A percentile compares a stretch with the other conserved stretches of the same genome.
Conservation (phyloP, 2,888 invertebrate species). For the Leucophenga montana region DNA sequence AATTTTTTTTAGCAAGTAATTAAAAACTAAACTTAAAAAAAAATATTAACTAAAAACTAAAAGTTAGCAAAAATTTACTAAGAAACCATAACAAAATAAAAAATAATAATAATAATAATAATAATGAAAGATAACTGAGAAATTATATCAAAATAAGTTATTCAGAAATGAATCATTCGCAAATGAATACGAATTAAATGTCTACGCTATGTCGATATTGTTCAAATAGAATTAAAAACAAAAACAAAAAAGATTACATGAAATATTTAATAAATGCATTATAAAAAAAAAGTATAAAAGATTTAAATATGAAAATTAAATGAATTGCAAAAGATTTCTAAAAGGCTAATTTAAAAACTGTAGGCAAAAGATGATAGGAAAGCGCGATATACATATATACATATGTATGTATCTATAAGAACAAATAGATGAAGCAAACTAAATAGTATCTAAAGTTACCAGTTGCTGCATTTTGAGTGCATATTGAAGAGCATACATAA, state of each 20-base stretch:
- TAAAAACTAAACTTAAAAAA: conserved; percentile 11
- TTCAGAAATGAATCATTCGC: conserved; percentile 23
- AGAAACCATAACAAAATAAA: conserved; percentile 21
- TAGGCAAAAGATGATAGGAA: not conserved
- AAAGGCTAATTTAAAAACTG: conserved; percentile 18
- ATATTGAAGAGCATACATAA: not conserved
- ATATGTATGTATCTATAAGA: conserved; percentile 4
- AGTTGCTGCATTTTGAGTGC: conserved; percentile 38
- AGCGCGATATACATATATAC: not conserved
- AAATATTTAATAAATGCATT: not conserved
- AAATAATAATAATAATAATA: conserved; percentile 12
- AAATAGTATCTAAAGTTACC: conserved; percentile 19
- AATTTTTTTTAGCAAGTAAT: conserved; percentile 4
- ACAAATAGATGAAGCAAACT: conserved; percentile 4
- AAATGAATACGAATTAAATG: conserved; percentile 53
- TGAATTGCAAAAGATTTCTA: conserved; percentile 16
- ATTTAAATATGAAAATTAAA: conserved; percentile 35
- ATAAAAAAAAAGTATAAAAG: conserved; percentile 33
- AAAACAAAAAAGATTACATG: not conserved
- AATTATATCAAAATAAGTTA: conserved; percentile 35
- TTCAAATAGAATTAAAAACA: conserved; percentile 16
- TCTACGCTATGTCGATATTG: conserved; percentile 52
- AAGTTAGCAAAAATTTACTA: conserved; percentile 42
- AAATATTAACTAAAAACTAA: conserved; percentile 29
- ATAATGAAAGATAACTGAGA: conserved; percentile 32